Conservation (phyloP, 2,888 invertebrate species). For the Rhagophthalmus giganteus region DNA sequence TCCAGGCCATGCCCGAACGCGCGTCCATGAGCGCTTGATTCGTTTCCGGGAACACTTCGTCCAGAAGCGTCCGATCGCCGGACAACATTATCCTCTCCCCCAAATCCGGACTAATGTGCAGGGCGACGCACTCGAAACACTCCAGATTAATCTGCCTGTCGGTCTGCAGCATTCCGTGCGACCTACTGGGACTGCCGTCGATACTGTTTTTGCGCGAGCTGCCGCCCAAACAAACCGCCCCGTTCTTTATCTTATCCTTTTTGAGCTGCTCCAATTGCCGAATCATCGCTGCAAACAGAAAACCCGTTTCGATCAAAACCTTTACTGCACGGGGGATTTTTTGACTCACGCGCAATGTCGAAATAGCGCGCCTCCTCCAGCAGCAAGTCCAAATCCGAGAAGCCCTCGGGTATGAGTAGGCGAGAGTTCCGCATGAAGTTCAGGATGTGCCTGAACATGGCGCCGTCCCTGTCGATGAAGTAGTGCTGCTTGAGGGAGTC, state of each 20-base stretch:
- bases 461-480: conserved; percentile 97
- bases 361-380: conserved; percentile 90
- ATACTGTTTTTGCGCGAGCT: conserved; percentile 14
- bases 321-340: neutral
- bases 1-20: conserved; percentile 76
- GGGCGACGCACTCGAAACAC: conserved; percentile 75
- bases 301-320: neutral
- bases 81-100: conserved; percentile 82
- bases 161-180: conserved; percentile 38
- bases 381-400: conserved; percentile 82
- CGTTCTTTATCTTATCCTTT: conserved; percentile 68
- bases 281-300: conserved; percentile 65
- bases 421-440: conserved; percentile 94
- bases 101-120: conserved; percentile 79
- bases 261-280: conserved; percentile 73
- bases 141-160: conserved; percentile 47
- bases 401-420: conserved; percentile 84
- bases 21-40: conserved; percentile 80
- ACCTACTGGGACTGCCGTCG: conserved; percentile 38
- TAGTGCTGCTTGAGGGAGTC: conserved; percentile 97
- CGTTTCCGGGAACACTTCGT: conserved; percentile 77
- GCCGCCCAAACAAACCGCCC: conserved; percentile 42
- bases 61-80: conserved; percentile 74
- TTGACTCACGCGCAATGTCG: conserved; percentile 80
- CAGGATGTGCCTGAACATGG: conserved; percentile 95